These are phyloP conservation scores for Eurystomus gularis DNA, from an alignment of 2,113 vertebrate species.

Conservation along the genomic window DNA sequence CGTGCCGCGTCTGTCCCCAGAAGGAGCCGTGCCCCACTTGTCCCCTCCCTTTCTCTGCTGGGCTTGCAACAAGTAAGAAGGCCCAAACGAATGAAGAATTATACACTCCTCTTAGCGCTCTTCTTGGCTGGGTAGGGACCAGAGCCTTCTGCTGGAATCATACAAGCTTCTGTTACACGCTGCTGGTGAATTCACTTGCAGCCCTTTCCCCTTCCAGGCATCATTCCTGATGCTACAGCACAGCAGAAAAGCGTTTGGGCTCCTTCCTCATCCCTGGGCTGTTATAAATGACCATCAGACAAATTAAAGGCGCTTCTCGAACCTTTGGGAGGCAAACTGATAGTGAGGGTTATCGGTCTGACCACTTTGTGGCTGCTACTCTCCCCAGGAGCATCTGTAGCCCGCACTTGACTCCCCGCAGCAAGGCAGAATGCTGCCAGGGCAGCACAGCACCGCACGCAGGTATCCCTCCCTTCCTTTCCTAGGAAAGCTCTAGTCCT, in stretches of 20 bases:
- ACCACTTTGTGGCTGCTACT: accelerated
- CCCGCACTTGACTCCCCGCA: background rate
- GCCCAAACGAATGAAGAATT: accelerated
- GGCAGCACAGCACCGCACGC: accelerated
- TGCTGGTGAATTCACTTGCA: background rate
- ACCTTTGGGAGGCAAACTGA: background rate
- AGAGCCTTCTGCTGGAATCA: background rate
- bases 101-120: accelerated
- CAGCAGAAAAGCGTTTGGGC: accelerated
- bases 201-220: background rate
- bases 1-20: accelerated
- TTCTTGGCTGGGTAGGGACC: background rate
- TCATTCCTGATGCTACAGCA: background rate
- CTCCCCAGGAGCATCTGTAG: accelerated
- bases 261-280: background rate
- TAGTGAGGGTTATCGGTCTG: background rate
- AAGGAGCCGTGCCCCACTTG: background rate
- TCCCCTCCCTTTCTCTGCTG: background rate
- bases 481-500: background rate
- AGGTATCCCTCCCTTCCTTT: background rate
- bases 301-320: accelerated
- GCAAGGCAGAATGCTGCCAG: accelerated
- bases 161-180: background rate
- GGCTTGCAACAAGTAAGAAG: background rate
- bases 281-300: background rate